phyloP scores from a whole-genome alignment of 2,888 invertebrate species.

The Drosophila picticornis region DNA sequence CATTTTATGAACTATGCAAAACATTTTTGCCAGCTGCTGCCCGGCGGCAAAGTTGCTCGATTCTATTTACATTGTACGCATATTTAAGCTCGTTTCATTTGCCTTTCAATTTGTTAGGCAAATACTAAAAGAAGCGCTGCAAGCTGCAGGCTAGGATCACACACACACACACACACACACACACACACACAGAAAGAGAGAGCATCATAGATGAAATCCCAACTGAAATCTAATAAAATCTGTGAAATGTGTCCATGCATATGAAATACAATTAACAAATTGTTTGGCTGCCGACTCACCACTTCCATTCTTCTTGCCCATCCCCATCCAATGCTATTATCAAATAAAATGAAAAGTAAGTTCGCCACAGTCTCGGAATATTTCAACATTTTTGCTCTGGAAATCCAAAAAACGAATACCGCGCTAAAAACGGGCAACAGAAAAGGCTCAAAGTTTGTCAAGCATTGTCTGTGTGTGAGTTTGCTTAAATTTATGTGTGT shows the following conservation, averaged over 20 bases:
- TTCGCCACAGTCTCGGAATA: conserved; percentile 1
- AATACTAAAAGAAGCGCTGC: conserved; percentile 38
- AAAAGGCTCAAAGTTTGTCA: conserved; percentile 1
- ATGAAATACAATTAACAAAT: conserved; percentile 68
- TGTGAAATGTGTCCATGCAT: conserved; percentile 46
- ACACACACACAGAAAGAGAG: background rate
- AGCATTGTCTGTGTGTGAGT: background rate
- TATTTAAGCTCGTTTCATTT: conserved; percentile 76
- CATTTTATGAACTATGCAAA: conserved; percentile 54
- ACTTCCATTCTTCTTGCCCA: background rate
- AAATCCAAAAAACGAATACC: conserved; percentile 8
- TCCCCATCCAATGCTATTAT: background rate
- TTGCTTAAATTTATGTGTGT: background rate
- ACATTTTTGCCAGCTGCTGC: conserved; percentile 37
- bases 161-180: background rate
- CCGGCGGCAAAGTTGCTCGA: conserved; percentile 41
- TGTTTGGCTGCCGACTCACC: background rate
- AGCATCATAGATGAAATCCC: background rate
- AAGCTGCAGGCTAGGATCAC: conserved; percentile 34
- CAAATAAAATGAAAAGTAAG: background rate
- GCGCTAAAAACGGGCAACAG: conserved; percentile 15
- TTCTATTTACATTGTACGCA: conserved; percentile 68
- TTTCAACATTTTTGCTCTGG: conserved; percentile 11
- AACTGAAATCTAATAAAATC: conserved; percentile 49
- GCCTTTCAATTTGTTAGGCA: conserved; percentile 64